Evolutionary conservation across 1,140 invertebrate genomes (phyloP), one percentile per base, ranked within the genome.

Genomic region (Papilio aristodemus): DNA sequence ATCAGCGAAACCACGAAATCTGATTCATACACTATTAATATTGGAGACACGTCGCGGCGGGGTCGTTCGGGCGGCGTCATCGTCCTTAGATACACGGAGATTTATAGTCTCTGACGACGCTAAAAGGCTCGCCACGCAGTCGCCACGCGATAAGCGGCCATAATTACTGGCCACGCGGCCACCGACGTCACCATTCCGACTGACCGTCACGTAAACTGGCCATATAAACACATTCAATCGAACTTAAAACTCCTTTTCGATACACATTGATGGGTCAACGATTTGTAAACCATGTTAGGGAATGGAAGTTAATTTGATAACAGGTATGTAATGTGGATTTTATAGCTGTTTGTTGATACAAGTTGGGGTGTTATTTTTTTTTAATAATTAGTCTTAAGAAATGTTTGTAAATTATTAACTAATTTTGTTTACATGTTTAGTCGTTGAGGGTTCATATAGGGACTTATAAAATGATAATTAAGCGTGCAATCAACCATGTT

Each of bases 101-200:
- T 89, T 89, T 89, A 89, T 89, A 80, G 72, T 59, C 37, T 54
- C 71, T 78, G 76, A 75, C 69, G 71, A 75, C 79, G 78, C 85
- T 89, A 89, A 89, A 87, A 89, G 86, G 80, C 77, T 81, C 69
- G 74, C 74, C 75, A 73, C 76, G 69, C 74, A 78, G 76, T 74
- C 71, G 71, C 73, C 74, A 72, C 19, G 74, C 80, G 84, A 88
- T 86, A 87, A 87, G 80, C 80, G 71, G 73, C 72, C 71, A 77
- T 84, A 88, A 86, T 87, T 86, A 87, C 83, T 79, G 75, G 70
- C 70, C 85, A 86, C 83, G 85, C 81, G 85, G 85, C 85, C 82
- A 86, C 84, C 83, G 81, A 36, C 32, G 27, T 37, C 36, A 62
- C 46, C 46, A 54, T 19, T 54, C 17, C 9, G 46, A 22, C 27